These are phyloP conservation scores for Euclidia mi DNA, from an alignment of 2,888 invertebrate genomes.

Conservation along the genomic window DNA sequence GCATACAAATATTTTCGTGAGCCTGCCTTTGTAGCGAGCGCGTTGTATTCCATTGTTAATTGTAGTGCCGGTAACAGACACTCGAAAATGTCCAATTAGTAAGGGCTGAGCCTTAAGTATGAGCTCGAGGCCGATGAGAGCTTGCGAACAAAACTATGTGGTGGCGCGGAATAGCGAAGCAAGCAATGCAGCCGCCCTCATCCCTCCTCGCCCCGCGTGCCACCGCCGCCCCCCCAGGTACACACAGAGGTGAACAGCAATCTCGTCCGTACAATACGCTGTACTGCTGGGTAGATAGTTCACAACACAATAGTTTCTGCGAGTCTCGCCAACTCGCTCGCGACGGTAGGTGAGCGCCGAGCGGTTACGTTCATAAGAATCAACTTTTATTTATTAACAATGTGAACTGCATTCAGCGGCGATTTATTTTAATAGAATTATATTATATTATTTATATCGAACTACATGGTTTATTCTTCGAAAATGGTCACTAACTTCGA, in stretches of 20 bases:
- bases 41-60: constrained; percentile 60
- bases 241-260: constrained; percentile 77
- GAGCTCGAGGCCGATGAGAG: constrained; percentile 78
- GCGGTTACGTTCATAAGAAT: constrained; percentile 47
- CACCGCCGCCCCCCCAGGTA: constrained; percentile 65
- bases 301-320: constrained; percentile 69
- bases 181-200: constrained; percentile 68
- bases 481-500: too few species aligned
- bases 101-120: constrained; percentile 76
- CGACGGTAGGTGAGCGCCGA: constrained; percentile 50
- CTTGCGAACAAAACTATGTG: constrained; percentile 85
- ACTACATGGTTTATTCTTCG: too few species aligned
- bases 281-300: constrained; percentile 58
- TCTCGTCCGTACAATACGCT: constrained; percentile 77
- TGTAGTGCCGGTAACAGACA: constrained; percentile 64
- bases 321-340: constrained; percentile 60
- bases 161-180: constrained; percentile 77
- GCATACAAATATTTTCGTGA: constrained; percentile 43
- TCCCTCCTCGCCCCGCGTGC: constrained; percentile 48
- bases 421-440: not conserved
- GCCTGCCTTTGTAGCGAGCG: constrained; percentile 49
- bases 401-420: not conserved
- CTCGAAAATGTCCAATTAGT: constrained; percentile 80
- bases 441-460: constrained; percentile 1
- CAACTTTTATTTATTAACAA: constrained; percentile 35